phyloP scores from a whole-genome alignment of 2,888 invertebrate species.

The Eumacrocentrus americanus region DNA sequence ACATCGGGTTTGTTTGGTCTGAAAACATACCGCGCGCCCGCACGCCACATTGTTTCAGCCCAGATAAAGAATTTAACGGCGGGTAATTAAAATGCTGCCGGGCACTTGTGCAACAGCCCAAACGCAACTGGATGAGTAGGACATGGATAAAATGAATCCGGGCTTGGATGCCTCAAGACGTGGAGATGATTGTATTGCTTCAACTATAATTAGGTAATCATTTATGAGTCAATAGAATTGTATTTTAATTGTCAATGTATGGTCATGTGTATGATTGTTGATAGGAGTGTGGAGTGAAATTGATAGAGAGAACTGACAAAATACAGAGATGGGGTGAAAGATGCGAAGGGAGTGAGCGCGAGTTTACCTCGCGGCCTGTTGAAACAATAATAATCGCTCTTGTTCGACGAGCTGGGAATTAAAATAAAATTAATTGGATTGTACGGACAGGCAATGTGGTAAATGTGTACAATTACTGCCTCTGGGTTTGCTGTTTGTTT shows the following conservation, averaged over 20 bases:
- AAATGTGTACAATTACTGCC: too few relatives aligned
- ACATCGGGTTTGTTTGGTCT: conserved; percentile 73
- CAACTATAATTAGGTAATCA: too few relatives aligned
- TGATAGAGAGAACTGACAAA: background rate
- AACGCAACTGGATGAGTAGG: background rate
- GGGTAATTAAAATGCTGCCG: conserved; percentile 66
- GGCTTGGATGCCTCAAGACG: background rate
- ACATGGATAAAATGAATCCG: background rate
- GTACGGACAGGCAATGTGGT: too few relatives aligned
- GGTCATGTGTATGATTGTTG: conserved; percentile 1
- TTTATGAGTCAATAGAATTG: background rate
- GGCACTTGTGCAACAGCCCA: conserved; percentile 32
- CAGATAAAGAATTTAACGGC: conserved; percentile 72
- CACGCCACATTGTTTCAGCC: conserved; percentile 67
- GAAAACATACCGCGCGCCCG: conserved; percentile 64
- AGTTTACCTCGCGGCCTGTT: conserved; percentile 23
- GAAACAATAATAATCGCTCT: conserved; percentile 49
- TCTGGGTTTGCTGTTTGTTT: too few relatives aligned
- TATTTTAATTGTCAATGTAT: background rate
- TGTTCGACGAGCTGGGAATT: conserved; percentile 51
- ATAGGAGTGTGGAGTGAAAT: background rate
- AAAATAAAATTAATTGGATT: conserved; percentile 58
- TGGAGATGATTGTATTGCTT: background rate
- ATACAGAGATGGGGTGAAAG: conserved; percentile 6
- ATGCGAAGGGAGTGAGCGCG: background rate